Evolutionary conservation across 2,888 invertebrate genomes (phyloP).

Genomic region (Gortyna flavago): DNA sequence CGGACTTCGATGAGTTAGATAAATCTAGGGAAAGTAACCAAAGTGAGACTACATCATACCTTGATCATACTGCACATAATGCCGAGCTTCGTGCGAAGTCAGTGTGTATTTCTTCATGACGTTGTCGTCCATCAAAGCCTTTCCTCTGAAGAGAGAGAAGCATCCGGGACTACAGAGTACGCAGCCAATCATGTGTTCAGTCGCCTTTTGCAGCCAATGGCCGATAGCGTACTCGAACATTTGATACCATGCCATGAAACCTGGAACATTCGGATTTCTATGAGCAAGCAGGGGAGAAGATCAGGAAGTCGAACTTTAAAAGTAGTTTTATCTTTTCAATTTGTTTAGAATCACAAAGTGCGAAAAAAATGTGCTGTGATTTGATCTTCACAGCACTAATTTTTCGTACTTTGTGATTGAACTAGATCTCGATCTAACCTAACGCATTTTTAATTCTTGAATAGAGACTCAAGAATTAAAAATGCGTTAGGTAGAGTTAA

Average conservation of each 20-base stretch:
- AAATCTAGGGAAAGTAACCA: conserved; percentile 13
- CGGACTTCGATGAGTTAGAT: conserved; percentile 2
- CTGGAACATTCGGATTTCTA: conserved; percentile 98
- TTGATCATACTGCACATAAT: conserved; percentile 98
- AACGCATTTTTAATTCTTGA: too few relatives aligned
- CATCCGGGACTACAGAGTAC: conserved; percentile 99
- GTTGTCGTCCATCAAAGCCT: conserved; percentile 96
- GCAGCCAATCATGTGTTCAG: conserved; percentile 99
- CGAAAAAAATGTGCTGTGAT: neutral
- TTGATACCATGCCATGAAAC: conserved; percentile 99
- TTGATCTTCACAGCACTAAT: too few relatives aligned
- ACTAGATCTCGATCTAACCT: too few relatives aligned
- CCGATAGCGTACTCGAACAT: conserved; percentile 99
- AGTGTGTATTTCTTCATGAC: conserved; percentile 97
- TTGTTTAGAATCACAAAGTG: neutral
- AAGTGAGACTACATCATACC: conserved; percentile 82
- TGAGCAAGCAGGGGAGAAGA: conserved; percentile 94
- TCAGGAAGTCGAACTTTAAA: neutral
- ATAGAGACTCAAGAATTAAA: neutral
- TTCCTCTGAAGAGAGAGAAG: conserved; percentile 97
- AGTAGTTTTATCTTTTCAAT: neutral
- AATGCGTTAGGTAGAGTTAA: neutral
- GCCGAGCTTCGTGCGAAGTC: conserved; percentile 93
- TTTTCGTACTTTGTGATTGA: too few relatives aligned
- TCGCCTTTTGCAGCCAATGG: conserved; percentile 99